These are phyloP conservation scores for Propithecus deckenii DNA, from an alignment of 2,797 vertebrate genomes.

Conservation along the genomic window DNA sequence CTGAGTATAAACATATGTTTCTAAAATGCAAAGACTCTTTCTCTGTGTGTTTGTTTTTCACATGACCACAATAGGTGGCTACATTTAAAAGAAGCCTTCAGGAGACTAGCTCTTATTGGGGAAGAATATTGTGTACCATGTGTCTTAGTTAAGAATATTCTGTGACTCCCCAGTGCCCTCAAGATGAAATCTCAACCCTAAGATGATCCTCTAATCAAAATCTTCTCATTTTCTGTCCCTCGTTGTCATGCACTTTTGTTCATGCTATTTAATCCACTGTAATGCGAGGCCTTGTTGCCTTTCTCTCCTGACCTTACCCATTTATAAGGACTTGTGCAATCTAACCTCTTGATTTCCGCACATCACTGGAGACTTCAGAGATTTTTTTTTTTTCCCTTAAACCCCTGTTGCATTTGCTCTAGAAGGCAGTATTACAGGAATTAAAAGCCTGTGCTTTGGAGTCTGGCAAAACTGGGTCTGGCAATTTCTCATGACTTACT, in stretches of 20 bases:
- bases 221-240: neutral
- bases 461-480: neutral
- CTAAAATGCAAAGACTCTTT: neutral
- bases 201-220: neutral
- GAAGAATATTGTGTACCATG: neutral
- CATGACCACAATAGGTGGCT: neutral
- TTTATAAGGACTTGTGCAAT: neutral
- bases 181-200: neutral
- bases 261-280: neutral
- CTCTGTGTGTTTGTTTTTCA: constrained; percentile 40
- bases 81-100: constrained; percentile 24
- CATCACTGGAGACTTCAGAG: neutral
- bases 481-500: constrained; percentile 11
- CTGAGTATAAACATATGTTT: neutral
- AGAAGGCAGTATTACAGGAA: neutral
- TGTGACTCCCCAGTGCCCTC: neutral
- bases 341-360: neutral
- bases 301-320: neutral
- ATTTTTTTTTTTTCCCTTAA: neutral
- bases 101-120: neutral
- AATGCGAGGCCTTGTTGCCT: neutral
- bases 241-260: neutral
- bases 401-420: neutral
- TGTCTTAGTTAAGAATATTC: neutral
- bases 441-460: constrained; percentile 1